phyloP scores from a whole-genome alignment of 2,797 vertebrate species.

The Erpetoichthys calabaricus region DNA sequence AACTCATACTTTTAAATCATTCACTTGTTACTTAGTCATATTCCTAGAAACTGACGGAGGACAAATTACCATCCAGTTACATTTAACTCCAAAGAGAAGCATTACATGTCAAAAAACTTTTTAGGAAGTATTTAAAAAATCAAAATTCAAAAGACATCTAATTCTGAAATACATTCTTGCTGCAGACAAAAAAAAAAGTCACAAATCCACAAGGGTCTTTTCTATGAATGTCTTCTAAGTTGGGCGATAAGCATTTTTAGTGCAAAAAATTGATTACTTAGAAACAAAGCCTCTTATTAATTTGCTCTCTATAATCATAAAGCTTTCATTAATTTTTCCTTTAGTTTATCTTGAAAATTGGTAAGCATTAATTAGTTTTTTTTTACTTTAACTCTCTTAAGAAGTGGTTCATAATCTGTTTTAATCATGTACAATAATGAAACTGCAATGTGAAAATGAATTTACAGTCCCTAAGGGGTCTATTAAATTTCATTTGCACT shows the following conservation, averaged over 20 bases:
- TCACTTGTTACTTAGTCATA: too few relatives aligned
- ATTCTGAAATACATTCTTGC: too few relatives aligned
- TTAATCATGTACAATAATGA: background rate
- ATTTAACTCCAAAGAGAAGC: too few relatives aligned
- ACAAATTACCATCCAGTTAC: too few relatives aligned
- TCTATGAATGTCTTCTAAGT: background rate
- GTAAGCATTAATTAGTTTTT: slow-evolving; percentile 2
- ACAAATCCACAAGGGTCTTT: background rate
- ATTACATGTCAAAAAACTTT: too few relatives aligned
- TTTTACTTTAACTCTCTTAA: background rate
- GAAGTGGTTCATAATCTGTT: slow-evolving; percentile 2
- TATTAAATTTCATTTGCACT: background rate
- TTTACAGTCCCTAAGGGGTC: background rate
- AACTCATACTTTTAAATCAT: too few relatives aligned
- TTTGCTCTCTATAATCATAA: slow-evolving; percentile 1
- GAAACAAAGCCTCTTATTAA: background rate
- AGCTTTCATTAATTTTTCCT: slow-evolving; percentile 3
- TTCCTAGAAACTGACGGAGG: too few relatives aligned
- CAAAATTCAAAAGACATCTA: too few relatives aligned
- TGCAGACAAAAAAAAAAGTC: background rate
- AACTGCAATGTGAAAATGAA: background rate
- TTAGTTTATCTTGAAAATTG: slow-evolving; percentile 1
- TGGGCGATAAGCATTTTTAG: background rate
- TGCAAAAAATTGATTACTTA: slow-evolving; percentile 2
- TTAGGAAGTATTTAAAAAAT: too few relatives aligned